Evolutionary conservation across 2,888 invertebrate genomes (phyloP).

Genomic region (Epinotia brunnichana): DNA sequence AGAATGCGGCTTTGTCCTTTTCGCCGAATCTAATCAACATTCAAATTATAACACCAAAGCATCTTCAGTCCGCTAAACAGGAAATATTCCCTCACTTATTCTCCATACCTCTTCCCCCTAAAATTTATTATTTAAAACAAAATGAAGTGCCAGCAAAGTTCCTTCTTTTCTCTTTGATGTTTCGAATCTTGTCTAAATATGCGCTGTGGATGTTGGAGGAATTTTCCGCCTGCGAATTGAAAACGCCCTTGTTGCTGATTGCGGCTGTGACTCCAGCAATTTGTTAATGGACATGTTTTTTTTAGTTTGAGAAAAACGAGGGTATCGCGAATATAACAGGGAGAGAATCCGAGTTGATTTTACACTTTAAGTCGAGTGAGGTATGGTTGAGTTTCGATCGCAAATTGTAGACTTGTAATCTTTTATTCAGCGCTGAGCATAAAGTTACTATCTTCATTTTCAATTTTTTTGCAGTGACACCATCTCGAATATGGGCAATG

Average conservation of each 20-base stretch:
- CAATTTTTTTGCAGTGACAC: background rate
- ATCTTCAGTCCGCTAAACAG: background rate
- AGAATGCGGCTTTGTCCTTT: constrained; percentile 3
- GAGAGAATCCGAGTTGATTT: background rate
- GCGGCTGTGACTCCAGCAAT: constrained; percentile 52
- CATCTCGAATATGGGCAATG: background rate
- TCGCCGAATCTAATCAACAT: constrained; percentile 15
- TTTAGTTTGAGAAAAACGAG: constrained; percentile 12
- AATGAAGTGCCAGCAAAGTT: constrained; percentile 49
- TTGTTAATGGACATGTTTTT: constrained; percentile 56
- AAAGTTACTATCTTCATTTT: background rate
- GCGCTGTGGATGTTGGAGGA: background rate
- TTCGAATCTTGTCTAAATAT: constrained; percentile 35
- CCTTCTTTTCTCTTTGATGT: constrained; percentile 50
- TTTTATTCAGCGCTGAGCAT: background rate
- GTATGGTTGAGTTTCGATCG: background rate
- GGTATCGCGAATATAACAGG: background rate
- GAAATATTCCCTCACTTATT: constrained; percentile 28
- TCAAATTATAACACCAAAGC: constrained; percentile 16
- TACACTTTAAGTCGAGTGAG: background rate
- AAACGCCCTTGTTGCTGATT: constrained; percentile 46
- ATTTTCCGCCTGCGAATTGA: constrained; percentile 38
- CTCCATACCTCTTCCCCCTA: constrained; percentile 43
- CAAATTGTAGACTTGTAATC: background rate
- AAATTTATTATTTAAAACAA: constrained; percentile 53